Base-by-base conservation (phyloP, 64 coral and sea anemone genomes). In the Stichodactyla helianthus region DNA sequence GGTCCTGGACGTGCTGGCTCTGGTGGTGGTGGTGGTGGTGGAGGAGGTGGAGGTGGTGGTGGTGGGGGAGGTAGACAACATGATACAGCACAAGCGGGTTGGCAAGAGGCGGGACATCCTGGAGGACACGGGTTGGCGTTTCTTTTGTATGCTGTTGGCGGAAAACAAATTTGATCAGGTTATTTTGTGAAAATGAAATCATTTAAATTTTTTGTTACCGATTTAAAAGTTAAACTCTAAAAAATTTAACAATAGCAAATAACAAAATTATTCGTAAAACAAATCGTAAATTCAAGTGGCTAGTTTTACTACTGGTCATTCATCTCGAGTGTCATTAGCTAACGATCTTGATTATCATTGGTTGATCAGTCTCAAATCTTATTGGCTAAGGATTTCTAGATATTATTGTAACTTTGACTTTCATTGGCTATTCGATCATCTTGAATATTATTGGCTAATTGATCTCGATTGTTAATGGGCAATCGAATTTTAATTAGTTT, bases 11-110 rank as follows among this genome's bases (percentile, higher is more conserved):
- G 88, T 77, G 96, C 96, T 76, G 96, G 95, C 87, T 93, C 92
- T 94, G 95, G 95, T 98, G 96, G 96, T 86, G 96, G 96, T 89
- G 96, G 96, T 5, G 90, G 93, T 91, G 96, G 96, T 22, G 96
- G 96, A 86, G 93, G 96, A 0, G 96, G 96, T 62, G 96, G 96
- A 86, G 96, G 93, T 50, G 93, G 96, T 51, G 93, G 90, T 12
- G 96, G 96, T 65, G 93, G 96, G 31, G 96, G 93, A 53, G 96
- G 96, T 71, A 88, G 88, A 95, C 96, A 98, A 84, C 96, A 98
- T 0, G 93, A 93, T 52, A 99, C 93, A 52, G 90, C 77, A 74
- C 97, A 99, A 25, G 97, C 88, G 25, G 97, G 97, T 51, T 90
- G 90, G 81, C 97, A 99, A 71, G 79, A 83, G 52, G 59, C 85